These are phyloP conservation scores for Cinclus cinclus DNA, from an alignment of 2,113 vertebrate genomes.

Conservation along the genomic window DNA sequence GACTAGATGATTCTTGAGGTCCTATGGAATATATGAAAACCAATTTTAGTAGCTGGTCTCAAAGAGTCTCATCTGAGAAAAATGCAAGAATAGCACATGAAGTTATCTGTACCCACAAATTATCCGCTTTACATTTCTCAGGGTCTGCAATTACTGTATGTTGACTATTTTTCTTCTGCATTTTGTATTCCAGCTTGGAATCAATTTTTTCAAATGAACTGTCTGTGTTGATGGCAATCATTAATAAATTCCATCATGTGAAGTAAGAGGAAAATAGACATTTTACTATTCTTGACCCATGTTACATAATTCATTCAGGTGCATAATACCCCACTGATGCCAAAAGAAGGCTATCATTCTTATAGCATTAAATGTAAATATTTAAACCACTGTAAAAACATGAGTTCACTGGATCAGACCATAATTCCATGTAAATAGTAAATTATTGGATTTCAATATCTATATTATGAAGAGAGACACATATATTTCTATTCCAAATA, in stretches of 20 bases:
- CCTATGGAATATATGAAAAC: background rate
- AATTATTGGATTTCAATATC: background rate
- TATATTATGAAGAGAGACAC: background rate
- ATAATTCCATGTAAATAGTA: background rate
- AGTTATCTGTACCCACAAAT: background rate
- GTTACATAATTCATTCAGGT: background rate
- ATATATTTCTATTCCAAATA: background rate
- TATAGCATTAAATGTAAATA: background rate
- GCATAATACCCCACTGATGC: background rate
- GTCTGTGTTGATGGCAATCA: background rate
- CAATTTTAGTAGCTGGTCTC: background rate
- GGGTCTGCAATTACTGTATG: background rate
- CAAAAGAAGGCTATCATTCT: background rate
- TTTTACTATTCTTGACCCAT: background rate
- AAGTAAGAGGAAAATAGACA: background rate
- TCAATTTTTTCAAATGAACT: background rate
- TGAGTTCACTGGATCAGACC: background rate
- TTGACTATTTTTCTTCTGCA: background rate
- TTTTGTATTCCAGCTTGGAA: background rate
- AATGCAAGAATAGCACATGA: background rate
- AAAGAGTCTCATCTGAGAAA: background rate
- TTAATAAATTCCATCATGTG: background rate
- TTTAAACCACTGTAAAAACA: background rate
- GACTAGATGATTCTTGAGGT: background rate
- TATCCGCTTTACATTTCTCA: background rate